Conservation (phyloP, 1,140 invertebrate genomes). For the Apis cerana region DNA sequence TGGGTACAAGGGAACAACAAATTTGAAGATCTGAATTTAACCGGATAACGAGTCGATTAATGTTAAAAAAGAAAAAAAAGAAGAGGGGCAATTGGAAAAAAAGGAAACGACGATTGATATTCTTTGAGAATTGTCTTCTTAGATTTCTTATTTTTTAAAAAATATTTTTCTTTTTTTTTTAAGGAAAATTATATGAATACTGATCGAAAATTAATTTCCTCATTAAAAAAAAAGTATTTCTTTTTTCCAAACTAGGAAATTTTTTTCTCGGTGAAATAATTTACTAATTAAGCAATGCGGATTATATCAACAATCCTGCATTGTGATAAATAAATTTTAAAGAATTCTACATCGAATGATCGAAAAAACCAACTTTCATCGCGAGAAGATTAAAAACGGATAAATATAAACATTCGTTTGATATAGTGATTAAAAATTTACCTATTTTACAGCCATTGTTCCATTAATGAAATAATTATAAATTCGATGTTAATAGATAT, state of each 20-base stretch:
- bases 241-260: neutral
- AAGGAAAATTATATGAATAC: neutral
- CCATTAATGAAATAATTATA: neutral
- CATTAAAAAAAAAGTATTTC: no score
- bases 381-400: no score
- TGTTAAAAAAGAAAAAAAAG: neutral
- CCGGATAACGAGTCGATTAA: neutral
- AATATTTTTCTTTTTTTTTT: neutral
- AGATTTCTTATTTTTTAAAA: no score
- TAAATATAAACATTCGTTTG: no score
- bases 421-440: neutral
- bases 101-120: no score
- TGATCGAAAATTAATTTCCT: no score
- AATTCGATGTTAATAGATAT: slow-evolving; percentile 7
- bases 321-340: neutral
- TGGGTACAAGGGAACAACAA: neutral
- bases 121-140: no score
- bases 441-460: neutral
- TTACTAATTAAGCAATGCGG: slow-evolving; percentile 31
- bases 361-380: no score
- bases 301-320: neutral
- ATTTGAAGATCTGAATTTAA: neutral
- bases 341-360: no score
- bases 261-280: neutral
- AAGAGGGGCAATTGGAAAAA: neutral